Evolutionary conservation across 2,888 invertebrate genomes (phyloP).

Genomic region (Drosophila yooni): DNA sequence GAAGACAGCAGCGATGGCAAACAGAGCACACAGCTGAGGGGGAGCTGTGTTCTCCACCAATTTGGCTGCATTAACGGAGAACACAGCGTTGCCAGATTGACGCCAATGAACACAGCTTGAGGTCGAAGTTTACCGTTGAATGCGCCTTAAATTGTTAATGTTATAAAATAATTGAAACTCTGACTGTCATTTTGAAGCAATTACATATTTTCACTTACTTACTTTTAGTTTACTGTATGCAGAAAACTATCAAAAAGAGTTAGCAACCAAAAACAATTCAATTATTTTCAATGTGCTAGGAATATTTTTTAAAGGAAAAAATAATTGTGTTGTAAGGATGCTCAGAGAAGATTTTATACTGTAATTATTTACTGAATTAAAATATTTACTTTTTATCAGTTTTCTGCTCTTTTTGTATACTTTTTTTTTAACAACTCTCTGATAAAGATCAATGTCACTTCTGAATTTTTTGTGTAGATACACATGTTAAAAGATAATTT

Average conservation of each 20-base stretch:
- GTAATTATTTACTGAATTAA: background rate
- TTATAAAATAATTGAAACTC: background rate
- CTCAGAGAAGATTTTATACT: background rate
- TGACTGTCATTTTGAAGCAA: background rate
- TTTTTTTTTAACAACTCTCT: background rate
- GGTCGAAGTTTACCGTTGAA: background rate
- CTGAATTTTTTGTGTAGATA: background rate
- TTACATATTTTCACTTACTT: background rate
- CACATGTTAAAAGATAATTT: background rate
- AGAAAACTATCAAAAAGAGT: background rate
- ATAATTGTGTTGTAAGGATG: background rate
- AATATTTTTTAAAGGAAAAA: background rate
- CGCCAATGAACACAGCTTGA: constrained; percentile 5
- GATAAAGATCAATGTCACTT: background rate
- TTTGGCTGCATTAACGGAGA: background rate
- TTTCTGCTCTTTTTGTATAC: background rate
- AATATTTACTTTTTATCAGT: background rate
- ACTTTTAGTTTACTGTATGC: background rate
- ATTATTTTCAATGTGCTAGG: background rate
- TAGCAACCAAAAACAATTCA: background rate
- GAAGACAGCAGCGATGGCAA: constrained; percentile 63
- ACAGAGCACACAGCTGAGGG: background rate
- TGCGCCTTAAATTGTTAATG: background rate
- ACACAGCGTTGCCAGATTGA: constrained; percentile 41
- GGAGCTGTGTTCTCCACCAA: background rate